Evolutionary conservation across 2,113 vertebrate genomes (phyloP).

Genomic region (Rhadina sibilatrix): DNA sequence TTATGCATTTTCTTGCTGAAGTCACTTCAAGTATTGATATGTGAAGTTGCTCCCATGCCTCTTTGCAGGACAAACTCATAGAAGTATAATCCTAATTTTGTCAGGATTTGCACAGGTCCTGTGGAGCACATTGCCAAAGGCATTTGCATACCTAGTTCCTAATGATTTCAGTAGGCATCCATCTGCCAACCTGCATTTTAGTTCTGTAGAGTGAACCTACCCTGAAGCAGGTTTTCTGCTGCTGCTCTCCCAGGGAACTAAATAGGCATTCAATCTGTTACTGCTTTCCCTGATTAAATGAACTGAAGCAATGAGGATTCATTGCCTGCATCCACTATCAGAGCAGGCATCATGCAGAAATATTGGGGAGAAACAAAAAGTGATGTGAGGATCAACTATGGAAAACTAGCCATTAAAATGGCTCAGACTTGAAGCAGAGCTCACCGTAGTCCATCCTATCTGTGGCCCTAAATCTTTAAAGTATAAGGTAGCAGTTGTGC

Average conservation of each 20-base stretch:
- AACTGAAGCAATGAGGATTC: slow-evolving; percentile 31
- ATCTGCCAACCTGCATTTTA: background rate
- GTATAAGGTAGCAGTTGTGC: slow-evolving; percentile 84
- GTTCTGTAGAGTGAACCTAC: background rate
- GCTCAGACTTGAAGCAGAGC: slow-evolving; percentile 5
- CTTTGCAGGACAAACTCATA: background rate
- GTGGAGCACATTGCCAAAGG: background rate
- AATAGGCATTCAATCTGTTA: background rate
- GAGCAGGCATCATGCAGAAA: slow-evolving; percentile 40
- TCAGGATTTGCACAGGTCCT: background rate
- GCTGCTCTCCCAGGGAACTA: background rate
- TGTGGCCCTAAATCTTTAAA: slow-evolving; percentile 90
- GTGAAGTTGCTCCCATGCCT: background rate
- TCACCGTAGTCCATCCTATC: slow-evolving; percentile 88
- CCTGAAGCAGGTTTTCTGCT: background rate
- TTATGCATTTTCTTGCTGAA: background rate
- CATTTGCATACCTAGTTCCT: background rate
- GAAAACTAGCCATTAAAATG: slow-evolving; percentile 31
- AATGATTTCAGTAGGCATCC: background rate
- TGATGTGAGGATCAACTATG: slow-evolving; percentile 32
- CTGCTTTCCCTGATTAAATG: slow-evolving; percentile 33
- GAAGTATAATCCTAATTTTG: background rate
- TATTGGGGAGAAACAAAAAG: slow-evolving; percentile 21
- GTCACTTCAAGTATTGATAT: background rate
- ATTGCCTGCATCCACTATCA: background rate